A percentile compares a stretch with the other conserved stretches of the same genome.
Conservation (phyloP, 2,797 vertebrate species). For the Halcyon badia region DNA sequence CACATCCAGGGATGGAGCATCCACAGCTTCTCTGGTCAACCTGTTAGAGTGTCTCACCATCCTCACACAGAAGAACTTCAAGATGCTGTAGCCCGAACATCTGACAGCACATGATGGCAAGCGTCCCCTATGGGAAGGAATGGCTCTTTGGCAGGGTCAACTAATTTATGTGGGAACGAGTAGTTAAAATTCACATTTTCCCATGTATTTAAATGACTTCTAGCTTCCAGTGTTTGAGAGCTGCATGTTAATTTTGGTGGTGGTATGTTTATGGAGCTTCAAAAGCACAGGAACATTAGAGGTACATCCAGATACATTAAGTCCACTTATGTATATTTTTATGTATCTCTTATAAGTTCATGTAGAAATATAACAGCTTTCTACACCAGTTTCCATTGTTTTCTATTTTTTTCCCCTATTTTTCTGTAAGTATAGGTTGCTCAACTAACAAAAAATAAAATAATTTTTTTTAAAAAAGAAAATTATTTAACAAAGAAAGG, state of each 20-base stretch:
- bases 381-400: neutral
- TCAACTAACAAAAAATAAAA: neutral
- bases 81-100: neutral
- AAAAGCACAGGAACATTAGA: neutral
- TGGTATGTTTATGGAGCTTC: neutral
- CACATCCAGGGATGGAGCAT: no score
- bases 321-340: neutral
- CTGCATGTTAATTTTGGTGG: neutral
- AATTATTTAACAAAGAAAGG: neutral
- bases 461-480: no score
- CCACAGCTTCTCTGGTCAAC: no score
- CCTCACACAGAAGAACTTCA: no score
- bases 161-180: neutral
- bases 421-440: neutral
- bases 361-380: neutral
- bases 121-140: neutral
- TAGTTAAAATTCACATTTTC: neutral
- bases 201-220: neutral
- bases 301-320: neutral
- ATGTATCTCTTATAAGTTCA: accelerated
- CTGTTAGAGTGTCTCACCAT: no score
- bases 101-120: accelerated
- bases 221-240: neutral
- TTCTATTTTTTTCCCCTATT: accelerated
- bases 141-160: neutral